Base-by-base conservation (phyloP, 2,797 vertebrate species). In the Neostethus bicornis region DNA sequence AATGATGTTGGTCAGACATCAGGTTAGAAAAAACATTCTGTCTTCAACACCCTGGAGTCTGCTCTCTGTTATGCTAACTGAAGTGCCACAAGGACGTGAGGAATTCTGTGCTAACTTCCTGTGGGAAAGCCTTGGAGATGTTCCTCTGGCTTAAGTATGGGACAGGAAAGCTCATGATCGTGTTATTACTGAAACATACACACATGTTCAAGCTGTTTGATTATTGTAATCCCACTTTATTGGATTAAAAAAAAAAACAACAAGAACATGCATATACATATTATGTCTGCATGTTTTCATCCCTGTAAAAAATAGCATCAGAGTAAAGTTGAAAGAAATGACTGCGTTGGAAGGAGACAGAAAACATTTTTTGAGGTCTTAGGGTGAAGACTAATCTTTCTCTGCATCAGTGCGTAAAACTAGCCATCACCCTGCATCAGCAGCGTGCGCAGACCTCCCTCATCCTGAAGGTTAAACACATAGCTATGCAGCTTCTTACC, bases 41-140 rank as follows among this genome's bases (percentile, higher is more conserved):
- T 3, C 19, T 19, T 19, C 19, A 19, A 19, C 19, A 19, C 19
- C 19, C 19, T 19, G 19, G 19, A 19, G 25, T 5, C 3, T 8
- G 8, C 25, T 26, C 26, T 6, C 26, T 6, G 26, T 6, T 25
- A 6, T 25, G 12, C 11, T 12, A 45, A 21, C 28, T 41, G 9
- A 12, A 26, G 20, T 14, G 26, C 35, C n/a, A n/a, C n/a, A n/a
- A n/a, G n/a, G 13, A 1, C 29, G 25, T 51, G 58, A 77, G 61
- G 47, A 61, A 64, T 66, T 57, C 54, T 48, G 59, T 43, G 39
- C 14, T 13, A 17, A 49, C 31, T 70, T 75, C 39, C 61, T 26
- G 25, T 6, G 61, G 48, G 54, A 51, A n/a, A 1, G 20, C 37
- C 55, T 58, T 32, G 59, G 70, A 52, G n/a, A n/a, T n/a, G n/a